Evolutionary conservation across 2,888 invertebrate species (phyloP).

Genomic region (Hypercompe scribonia): DNA sequence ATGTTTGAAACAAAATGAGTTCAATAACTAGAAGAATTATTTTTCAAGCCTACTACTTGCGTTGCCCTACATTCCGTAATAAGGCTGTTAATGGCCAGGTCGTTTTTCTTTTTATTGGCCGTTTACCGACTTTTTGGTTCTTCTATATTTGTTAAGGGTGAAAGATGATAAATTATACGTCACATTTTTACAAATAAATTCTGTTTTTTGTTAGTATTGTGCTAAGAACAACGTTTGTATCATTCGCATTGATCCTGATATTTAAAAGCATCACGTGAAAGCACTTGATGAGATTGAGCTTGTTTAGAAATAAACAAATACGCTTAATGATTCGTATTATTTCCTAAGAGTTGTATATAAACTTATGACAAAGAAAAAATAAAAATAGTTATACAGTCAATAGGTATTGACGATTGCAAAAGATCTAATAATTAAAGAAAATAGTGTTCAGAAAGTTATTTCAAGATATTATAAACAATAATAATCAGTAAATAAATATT

Average conservation of each 20-base stretch:
- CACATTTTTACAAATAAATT: neutral
- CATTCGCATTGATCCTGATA: neutral
- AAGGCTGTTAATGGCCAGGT: neutral
- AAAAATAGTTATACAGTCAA: too few relatives aligned
- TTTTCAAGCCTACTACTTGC: neutral
- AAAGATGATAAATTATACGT: neutral
- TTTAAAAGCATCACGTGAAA: neutral
- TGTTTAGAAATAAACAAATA: neutral
- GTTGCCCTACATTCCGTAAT: neutral
- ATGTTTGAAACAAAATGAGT: neutral
- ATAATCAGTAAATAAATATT: too few relatives aligned
- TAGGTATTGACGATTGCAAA: too few relatives aligned
- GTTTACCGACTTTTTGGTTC: neutral
- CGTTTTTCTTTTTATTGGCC: neutral
- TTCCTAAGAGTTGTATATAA: neutral
- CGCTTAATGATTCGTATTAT: neutral
- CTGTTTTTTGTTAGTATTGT: neutral
- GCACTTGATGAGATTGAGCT: neutral
- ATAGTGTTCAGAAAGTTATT: too few relatives aligned
- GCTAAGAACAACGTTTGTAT: neutral
- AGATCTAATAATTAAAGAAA: too few relatives aligned
- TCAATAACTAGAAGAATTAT: neutral
- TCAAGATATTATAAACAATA: too few relatives aligned
- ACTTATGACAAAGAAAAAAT: too few relatives aligned
- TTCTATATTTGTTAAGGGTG: neutral